phyloP scores from a whole-genome alignment of 2,888 invertebrate species.

The Oscheius sp. region DNA sequence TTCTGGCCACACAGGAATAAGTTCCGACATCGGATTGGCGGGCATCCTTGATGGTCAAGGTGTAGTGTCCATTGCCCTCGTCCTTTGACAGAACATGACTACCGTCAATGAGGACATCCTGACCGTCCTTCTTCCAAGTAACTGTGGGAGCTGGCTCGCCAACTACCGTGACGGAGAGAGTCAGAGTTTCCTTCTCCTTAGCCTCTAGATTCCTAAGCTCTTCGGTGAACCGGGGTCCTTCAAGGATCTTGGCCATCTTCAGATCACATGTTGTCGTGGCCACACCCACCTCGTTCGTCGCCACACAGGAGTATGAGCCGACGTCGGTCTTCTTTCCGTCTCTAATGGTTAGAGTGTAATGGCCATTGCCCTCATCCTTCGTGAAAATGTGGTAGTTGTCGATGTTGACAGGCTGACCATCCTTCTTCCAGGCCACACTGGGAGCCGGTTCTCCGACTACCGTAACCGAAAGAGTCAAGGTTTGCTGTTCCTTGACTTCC shows the following conservation, averaged over 20 bases:
- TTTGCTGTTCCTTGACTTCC: constrained; percentile 46
- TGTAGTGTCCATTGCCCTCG: constrained; percentile 78
- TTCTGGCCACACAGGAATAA: constrained; percentile 58
- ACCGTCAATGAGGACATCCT: constrained; percentile 76
- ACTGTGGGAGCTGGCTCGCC: constrained; percentile 89
- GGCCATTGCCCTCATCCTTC: constrained; percentile 78
- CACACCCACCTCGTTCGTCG: constrained; percentile 84
- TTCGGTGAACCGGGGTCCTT: constrained; percentile 55
- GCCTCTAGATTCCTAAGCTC: constrained; percentile 44
- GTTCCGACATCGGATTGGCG: constrained; percentile 54
- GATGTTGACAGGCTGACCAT: constrained; percentile 75
- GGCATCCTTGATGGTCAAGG: constrained; percentile 55
- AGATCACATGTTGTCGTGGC: constrained; percentile 78
- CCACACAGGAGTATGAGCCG: constrained; percentile 57
- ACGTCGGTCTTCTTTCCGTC: constrained; percentile 49
- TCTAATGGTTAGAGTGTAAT: constrained; percentile 52
- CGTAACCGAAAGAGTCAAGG: constrained; percentile 78
- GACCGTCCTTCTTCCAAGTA: constrained; percentile 89
- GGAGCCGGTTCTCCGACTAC: constrained; percentile 87
- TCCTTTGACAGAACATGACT: constrained; percentile 53
- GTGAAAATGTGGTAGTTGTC: constrained; percentile 76
- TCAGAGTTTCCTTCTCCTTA: constrained; percentile 41
- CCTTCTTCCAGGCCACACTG: constrained; percentile 94
- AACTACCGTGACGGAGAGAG: constrained; percentile 81
- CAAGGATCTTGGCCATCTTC: constrained; percentile 59